Conservation (phyloP, 1,140 invertebrate species). For the Cotesia vestalis region DNA sequence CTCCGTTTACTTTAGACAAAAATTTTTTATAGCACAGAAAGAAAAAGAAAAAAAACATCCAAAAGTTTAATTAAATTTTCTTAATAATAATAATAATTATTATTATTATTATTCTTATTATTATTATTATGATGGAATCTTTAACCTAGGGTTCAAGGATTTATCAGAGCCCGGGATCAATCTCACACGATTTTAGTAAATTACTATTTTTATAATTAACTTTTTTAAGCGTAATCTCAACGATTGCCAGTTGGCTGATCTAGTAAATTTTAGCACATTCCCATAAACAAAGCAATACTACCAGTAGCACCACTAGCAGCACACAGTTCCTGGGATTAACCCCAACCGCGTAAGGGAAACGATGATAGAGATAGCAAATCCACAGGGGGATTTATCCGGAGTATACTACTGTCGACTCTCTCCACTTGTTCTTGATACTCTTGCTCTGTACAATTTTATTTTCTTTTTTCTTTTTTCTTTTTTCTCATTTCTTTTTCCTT, state of each 20-base stretch:
- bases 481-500: too few relatives aligned
- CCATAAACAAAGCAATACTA: constrained; percentile 38
- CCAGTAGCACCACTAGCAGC: too few relatives aligned
- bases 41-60: too few relatives aligned
- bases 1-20: too few relatives aligned
- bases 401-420: constrained; percentile 29
- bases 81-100: too few relatives aligned
- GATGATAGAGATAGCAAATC: constrained; percentile 38
- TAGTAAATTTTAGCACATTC: constrained; percentile 13
- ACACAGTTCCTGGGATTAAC: constrained; percentile 32
- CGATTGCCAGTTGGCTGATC: constrained; percentile 35
- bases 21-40: too few relatives aligned
- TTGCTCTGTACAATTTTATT: not conserved
- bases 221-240: constrained; percentile 41
- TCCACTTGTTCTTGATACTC: constrained; percentile 28
- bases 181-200: constrained; percentile 33
- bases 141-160: not conserved
- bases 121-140: not conserved
- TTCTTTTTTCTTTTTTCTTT: not conserved
- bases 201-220: constrained; percentile 44
- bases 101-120: too few relatives aligned
- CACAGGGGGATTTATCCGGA: constrained; percentile 35
- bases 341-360: constrained; percentile 29
- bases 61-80: too few relatives aligned
- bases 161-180: constrained; percentile 6